These are phyloP conservation scores for Cossypha dichroa DNA, from an alignment of 2,797 vertebrate species.

Conservation along the genomic window DNA sequence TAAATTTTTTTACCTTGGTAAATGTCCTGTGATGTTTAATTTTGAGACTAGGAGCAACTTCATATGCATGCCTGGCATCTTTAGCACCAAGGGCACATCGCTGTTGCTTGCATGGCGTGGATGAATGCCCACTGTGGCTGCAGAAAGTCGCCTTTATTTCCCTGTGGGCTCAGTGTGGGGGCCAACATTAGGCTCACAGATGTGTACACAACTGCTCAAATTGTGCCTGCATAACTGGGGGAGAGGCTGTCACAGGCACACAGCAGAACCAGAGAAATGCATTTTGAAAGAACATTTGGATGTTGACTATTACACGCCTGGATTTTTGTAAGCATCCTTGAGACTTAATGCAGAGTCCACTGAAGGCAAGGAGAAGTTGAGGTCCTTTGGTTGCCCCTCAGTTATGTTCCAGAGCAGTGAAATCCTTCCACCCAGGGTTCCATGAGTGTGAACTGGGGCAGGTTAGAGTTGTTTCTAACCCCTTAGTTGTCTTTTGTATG, in stretches of 20 bases:
- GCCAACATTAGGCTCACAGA: background rate
- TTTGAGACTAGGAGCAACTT: background rate
- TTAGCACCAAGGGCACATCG: background rate
- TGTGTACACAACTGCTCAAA: background rate
- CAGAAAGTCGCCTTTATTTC: background rate
- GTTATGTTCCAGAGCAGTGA: background rate
- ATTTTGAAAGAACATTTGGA: background rate
- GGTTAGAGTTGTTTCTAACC: background rate
- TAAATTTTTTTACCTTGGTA: background rate
- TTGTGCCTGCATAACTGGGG: background rate
- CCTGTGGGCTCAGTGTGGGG: background rate
- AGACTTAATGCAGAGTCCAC: background rate
- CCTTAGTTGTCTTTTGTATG: background rate
- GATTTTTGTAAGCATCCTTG: background rate
- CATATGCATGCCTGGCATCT: background rate
- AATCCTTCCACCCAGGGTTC: background rate
- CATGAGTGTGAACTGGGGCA: background rate
- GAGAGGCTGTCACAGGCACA: background rate
- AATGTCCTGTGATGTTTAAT: background rate
- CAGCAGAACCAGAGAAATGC: background rate
- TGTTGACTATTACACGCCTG: background rate
- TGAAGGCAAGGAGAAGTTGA: background rate
- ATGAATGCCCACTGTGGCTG: background rate
- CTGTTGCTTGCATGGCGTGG: background rate
- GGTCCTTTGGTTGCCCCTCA: background rate